Conservation (phyloP, 2,888 invertebrate genomes). For the Meiosimyza decipiens region DNA sequence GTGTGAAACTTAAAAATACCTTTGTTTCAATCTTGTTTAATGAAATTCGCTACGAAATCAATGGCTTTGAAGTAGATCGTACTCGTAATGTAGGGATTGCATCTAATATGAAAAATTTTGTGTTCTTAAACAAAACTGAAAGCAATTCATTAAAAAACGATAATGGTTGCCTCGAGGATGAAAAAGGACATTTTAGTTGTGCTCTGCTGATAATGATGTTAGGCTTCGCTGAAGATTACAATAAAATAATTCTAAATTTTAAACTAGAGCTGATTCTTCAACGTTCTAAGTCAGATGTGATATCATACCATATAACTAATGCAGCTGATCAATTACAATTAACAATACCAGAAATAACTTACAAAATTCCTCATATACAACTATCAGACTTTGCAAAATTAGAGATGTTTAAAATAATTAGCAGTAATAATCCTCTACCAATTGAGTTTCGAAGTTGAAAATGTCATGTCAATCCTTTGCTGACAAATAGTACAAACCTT, state of each 20-base stretch:
- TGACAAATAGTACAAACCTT: not conserved
- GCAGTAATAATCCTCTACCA: too few species aligned
- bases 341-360: not conserved
- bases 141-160: constrained; percentile 42
- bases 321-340: not conserved
- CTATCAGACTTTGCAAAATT: not conserved
- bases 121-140: constrained; percentile 51
- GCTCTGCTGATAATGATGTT: constrained; percentile 8
- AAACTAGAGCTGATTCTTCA: constrained; percentile 22
- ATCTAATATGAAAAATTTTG: constrained; percentile 54
- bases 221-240: constrained; percentile 25
- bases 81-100: constrained; percentile 48
- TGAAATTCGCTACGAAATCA: too few species aligned
- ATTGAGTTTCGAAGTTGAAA: too few species aligned
- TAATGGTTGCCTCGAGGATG: constrained; percentile 35
- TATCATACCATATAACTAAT: not conserved
- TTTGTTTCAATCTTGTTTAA: too few species aligned
- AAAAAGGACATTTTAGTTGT: constrained; percentile 16
- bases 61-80: constrained; percentile 48
- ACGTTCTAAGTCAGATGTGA: not conserved
- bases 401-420: not conserved
- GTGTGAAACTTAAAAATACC: too few species aligned
- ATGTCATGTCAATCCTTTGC: too few species aligned
- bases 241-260: not conserved
- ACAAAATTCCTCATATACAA: not conserved